phyloP scores from a whole-genome alignment of 2,888 invertebrate genomes.

The Smittia aterrima region DNA sequence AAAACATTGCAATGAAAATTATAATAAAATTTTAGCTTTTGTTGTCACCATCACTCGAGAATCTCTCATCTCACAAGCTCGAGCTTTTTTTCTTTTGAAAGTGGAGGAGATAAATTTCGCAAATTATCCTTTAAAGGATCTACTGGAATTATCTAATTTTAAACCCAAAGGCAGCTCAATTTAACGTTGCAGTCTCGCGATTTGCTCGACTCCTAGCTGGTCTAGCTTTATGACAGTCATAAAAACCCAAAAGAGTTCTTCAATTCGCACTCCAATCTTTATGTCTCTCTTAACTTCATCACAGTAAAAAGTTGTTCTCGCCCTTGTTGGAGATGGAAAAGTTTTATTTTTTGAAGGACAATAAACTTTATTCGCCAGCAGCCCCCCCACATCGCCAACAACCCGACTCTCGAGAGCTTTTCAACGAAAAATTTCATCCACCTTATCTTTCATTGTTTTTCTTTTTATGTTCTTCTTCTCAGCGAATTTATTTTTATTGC shows the following conservation, averaged over 20 bases:
- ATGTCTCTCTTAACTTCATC: constrained; percentile 25
- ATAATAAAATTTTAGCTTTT: constrained; percentile 30
- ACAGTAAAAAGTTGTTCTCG: not conserved
- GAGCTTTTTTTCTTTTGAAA: not conserved
- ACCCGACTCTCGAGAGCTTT: constrained; percentile 2
- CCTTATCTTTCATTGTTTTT: constrained; percentile 8
- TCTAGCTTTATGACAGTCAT: not conserved
- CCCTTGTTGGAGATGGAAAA: constrained; percentile 5
- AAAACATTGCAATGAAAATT: constrained; percentile 24
- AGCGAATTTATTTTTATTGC: not conserved
- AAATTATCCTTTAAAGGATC: constrained; percentile 4
- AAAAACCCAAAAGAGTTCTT: constrained; percentile 12
- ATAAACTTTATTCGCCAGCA: constrained; percentile 6
- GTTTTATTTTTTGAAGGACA: constrained; percentile 22
- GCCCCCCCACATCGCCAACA: too few relatives aligned
- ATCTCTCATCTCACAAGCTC: not conserved
- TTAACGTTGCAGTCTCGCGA: not conserved
- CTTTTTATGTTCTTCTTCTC: not conserved
- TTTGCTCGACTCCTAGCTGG: constrained; percentile 1
- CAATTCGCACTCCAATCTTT: constrained; percentile 34
- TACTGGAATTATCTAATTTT: not conserved
- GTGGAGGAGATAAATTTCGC: not conserved
- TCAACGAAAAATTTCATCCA: not conserved
- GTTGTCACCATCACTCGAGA: constrained; percentile 29
- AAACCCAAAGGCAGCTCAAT: not conserved